These are phyloP conservation scores for Ischnus inquisitorius DNA, from an alignment of 2,888 invertebrate genomes.

Conservation along the genomic window DNA sequence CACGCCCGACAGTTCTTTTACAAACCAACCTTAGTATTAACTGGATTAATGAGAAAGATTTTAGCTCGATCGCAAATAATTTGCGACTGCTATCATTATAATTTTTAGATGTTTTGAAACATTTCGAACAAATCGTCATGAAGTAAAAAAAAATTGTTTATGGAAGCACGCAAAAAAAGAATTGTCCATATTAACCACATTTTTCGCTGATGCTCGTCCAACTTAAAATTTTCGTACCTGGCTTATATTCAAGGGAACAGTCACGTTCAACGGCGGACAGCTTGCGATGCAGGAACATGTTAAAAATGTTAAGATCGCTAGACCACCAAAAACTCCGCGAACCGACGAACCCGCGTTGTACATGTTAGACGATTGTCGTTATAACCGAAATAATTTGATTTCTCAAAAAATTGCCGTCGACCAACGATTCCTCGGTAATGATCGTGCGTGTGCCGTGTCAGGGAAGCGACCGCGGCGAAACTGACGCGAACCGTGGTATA, in stretches of 20 bases:
- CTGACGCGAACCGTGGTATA: constrained; percentile 17
- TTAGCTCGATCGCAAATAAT: no score
- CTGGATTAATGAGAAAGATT: no score
- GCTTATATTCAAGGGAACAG: constrained; percentile 15
- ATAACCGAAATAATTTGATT: background rate
- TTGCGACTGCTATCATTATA: background rate
- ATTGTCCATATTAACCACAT: background rate
- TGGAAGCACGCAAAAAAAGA: background rate
- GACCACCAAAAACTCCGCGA: background rate
- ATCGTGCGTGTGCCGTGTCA: background rate
- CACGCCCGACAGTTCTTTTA: no score
- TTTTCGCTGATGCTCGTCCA: background rate
- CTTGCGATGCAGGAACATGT: constrained; percentile 12
- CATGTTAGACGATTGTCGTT: background rate
- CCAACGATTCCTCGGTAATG: background rate
- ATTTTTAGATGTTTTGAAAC: background rate
- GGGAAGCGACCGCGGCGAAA: background rate
- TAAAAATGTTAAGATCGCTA: background rate
- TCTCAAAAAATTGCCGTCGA: background rate
- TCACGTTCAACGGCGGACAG: constrained; percentile 28
- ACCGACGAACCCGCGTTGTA: background rate
- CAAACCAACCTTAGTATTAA: no score
- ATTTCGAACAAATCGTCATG: background rate
- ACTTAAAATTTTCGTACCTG: constrained; percentile 39
- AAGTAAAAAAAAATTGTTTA: background rate